Evolutionary conservation across 2,113 vertebrate genomes (phyloP).

Genomic region (Saccopteryx leptura): DNA sequence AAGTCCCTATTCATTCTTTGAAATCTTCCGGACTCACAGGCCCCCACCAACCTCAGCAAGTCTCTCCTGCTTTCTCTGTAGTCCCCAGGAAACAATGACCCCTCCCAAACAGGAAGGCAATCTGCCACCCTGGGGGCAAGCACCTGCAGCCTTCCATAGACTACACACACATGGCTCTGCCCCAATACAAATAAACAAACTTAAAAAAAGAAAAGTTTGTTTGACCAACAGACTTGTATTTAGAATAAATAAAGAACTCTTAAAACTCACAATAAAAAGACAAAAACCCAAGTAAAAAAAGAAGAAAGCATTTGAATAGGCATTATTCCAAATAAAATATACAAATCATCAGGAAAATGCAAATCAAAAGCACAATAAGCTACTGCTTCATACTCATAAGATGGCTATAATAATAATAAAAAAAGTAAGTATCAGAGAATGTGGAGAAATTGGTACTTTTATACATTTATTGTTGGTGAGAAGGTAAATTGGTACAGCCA

Average conservation of each 20-base stretch:
- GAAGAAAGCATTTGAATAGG: background rate
- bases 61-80: too few species aligned
- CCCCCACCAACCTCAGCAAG: too few species aligned
- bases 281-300: slow-evolving; percentile 14
- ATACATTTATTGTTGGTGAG: background rate
- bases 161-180: too few species aligned
- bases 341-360: too few species aligned
- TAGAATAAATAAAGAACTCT: background rate
- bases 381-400: background rate
- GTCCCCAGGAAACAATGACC: too few species aligned
- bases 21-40: too few species aligned
- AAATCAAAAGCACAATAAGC: background rate
- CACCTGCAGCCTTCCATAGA: too few species aligned
- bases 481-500: background rate
- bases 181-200: too few species aligned
- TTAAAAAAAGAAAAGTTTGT: too few species aligned
- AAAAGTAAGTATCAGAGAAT: background rate
- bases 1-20: too few species aligned
- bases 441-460: background rate
- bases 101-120: too few species aligned
- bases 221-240: background rate
- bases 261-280: background rate
- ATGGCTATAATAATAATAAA: background rate
- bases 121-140: too few species aligned
- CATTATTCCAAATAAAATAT: slow-evolving; percentile 22